These are phyloP conservation scores for Ctena decussata DNA, from an alignment of 2,888 invertebrate genomes.

Conservation along the genomic window DNA sequence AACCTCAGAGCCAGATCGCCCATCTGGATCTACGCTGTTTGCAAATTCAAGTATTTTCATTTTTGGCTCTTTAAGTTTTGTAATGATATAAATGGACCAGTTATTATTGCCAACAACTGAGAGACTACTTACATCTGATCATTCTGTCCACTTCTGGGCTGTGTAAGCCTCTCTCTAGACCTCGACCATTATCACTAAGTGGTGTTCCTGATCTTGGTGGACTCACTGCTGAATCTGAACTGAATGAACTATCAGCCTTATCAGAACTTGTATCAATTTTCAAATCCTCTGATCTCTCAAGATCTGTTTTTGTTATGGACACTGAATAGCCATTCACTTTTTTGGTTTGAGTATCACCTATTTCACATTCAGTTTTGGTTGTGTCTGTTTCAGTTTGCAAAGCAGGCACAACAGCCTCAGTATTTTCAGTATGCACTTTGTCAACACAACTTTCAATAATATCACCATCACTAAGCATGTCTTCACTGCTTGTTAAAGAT, in stretches of 20 bases:
- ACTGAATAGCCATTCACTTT: slow-evolving; percentile 14
- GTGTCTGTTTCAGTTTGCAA: background rate
- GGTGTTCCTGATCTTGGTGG: background rate
- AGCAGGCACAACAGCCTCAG: background rate
- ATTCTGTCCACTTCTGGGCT: slow-evolving; percentile 54
- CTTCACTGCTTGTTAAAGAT: slow-evolving; percentile 43
- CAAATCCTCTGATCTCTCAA: background rate
- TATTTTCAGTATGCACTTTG: background rate
- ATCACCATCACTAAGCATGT: slow-evolving; percentile 37
- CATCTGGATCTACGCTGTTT: too few species aligned
- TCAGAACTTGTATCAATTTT: background rate
- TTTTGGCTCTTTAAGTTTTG: too few species aligned
- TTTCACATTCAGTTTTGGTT: background rate
- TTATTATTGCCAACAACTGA: too few species aligned
- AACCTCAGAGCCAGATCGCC: too few species aligned
- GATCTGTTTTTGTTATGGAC: background rate
- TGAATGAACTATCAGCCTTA: background rate
- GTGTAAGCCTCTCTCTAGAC: slow-evolving; percentile 17
- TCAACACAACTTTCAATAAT: background rate
- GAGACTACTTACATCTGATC: slow-evolving; percentile 55
- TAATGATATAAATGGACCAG: too few species aligned
- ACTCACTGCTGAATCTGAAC: slow-evolving; percentile 15
- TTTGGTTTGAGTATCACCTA: too few species aligned
- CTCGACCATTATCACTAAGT: background rate
- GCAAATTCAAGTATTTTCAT: too few species aligned